Base-by-base conservation (phyloP, 2,797 vertebrate genomes). In the Falco concolor region DNA sequence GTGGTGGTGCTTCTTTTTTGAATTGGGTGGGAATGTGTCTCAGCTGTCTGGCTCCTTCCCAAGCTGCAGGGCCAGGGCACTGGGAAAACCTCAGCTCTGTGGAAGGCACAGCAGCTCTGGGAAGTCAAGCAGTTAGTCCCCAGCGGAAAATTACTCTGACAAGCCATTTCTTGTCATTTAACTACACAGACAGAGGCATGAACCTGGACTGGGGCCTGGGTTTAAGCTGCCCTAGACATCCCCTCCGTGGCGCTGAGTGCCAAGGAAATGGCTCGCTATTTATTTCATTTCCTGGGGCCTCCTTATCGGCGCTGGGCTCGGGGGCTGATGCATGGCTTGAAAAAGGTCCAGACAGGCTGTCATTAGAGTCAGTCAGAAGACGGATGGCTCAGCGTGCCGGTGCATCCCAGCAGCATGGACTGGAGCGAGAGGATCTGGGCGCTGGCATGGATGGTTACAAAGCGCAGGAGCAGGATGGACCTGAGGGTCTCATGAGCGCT, bases 51-150 rank as follows among this genome's bases (percentile, higher is more conserved):
- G 22, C 47, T 78, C 57, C 44, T 40, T 84, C 70, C 40, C 3
- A 2, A 5, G 70, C 22, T 2, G 1, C 10, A 17, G 32, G 22
- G 23, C 25, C 0, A 4, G 56, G 21, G 4, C 34, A 12, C 13
- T 5, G 32, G 32, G 77, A 49, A 64, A 47, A 15, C 4, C 21
- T 56, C 73, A 50, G 69, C 22, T 47, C 47, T 59, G 34, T 7
- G 5, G 67, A 34, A 87, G 54, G 52, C 60, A 21, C 68, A 80
- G 89, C 63, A 87, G 30, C 60, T 63, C 74, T 32, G 12, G 21
- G 36, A 44, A 27, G 10, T 20, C 53, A 11, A 52, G 20, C 18
- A n/a, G 12, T 30, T 16, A 10, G 18, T 59, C 13, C 22, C 14
- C 49, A 52, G 14, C 24, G 84, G 57, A 63, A 81, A 89, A 75